Base-by-base conservation (phyloP, 2,888 invertebrate species). In the Noctua fimbriata region DNA sequence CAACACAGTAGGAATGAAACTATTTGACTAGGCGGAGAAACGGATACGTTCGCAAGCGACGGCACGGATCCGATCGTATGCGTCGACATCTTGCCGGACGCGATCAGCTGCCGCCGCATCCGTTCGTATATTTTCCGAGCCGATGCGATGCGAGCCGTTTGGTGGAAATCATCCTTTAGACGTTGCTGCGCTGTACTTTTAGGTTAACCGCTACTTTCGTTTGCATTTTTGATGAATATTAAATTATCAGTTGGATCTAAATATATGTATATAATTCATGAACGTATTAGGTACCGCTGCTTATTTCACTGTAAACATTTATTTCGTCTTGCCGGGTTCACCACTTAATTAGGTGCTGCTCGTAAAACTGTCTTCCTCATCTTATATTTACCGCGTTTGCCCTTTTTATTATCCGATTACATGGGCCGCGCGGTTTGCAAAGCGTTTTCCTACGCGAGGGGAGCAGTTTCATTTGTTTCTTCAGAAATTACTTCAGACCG, bases 301-400 rank as follows among this genome's bases (percentile, higher is more conserved):
- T 93, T 93, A 94, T 94, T 92, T 90, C 90, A 92, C 92, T 92
- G 94, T 95, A 94, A 96, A 94, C 94, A 95, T 93, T 96, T 94
- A 92, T 92, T 95, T 94, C 94, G 93, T 95, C 95, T 94, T 95
- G 94, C 95, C 95, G 95, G 94, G 95, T 95, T 96, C 95, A 95
- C 96, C 96, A 95, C 97, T 97, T 97, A 97, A 97, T 97, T 97
- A 97, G 97, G 96, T 95, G 94, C 93, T 93, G 96, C 94, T 97
- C 97, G 97, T 97, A 97, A 97, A 97, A 97, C 97, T 97, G 97
- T 97, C 97, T 97, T 96, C 96, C 96, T 97, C 97, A 96, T 97
- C 97, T 96, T 96, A 96, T 97, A 97, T 97, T 97, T 97, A 97
- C 96, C 96, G 96, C 96, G 96, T 96, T 96, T 96, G 96, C 96